Evolutionary conservation across 2,113 vertebrate species (phyloP), one percentile per base, ranked within the genome.

Genomic region (Lasiurus borealis): DNA sequence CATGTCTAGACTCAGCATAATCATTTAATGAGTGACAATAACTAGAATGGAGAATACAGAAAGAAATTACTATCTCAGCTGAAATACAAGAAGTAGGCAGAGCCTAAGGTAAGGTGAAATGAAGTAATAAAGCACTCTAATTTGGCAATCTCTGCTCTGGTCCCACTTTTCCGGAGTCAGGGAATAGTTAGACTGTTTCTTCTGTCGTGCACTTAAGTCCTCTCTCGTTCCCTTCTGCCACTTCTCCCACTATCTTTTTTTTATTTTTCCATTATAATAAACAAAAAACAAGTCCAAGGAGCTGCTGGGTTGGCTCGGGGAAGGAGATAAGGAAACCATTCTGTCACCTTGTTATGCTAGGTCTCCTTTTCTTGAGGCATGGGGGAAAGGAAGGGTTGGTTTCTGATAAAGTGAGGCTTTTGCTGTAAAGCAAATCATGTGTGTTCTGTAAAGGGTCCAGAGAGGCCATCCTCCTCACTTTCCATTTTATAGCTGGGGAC

Each of bases 261-360:
- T 3, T 10, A 15, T 93, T 72, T 44, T 3, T 10, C 19, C 54
- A 54, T 72, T 31, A 1, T 25, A 50, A 40, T 40, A 85, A 95
- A 96, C 21, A 11, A 23, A 36, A 84, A 88, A 27, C 75, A 91
- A 76, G 57, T 68, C 59, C 76, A 77, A 75, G 54, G 8, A 66
- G 11, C 62, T 68, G 21, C 48, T 34, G 10, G 12, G 34, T 59
- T 76, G 68, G 34, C 16, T 69, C 25, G 34, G 15, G 25, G 7
- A 59, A 27, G 34, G 69, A 25, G 62, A 54, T 54, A 6, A 59
- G 27, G 29, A 83, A 87, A 73, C 23, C 29, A 14, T 62, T 72
- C 7, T 54, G 12, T 36, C 14, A 31, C 6, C 6, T 83, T 71
- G 13, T 27, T 29, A 44, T 34, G 16, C 31, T 72, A 31, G 19